Evolutionary conservation across 2,797 vertebrate genomes (phyloP).

Genomic region (Philypnodon macrostomus): DNA sequence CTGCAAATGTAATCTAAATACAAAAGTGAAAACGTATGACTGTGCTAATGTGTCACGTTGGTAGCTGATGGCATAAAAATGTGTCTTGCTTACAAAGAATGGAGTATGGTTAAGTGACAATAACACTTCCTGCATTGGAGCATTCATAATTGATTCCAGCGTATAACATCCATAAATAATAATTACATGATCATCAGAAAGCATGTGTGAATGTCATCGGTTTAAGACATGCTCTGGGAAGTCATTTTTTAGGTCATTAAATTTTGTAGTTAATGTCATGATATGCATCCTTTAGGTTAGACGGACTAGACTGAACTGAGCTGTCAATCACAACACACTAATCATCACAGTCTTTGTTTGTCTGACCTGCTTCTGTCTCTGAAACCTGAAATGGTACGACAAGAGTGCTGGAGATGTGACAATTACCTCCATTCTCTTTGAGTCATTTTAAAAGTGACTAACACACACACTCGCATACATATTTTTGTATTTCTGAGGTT

Average conservation of each 20-base stretch:
- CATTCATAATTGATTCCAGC: slow-evolving; percentile 10
- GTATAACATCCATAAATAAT: slow-evolving; percentile 7
- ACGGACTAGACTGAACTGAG: not conserved
- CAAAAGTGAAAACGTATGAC: not conserved
- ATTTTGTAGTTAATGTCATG: not conserved
- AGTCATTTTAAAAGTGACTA: slow-evolving; percentile 55
- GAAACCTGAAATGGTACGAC: not conserved
- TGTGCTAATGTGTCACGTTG: not conserved
- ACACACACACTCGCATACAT: slow-evolving; percentile 31
- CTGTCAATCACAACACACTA: not conserved
- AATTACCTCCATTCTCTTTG: slow-evolving; percentile 28
- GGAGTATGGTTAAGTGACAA: slow-evolving; percentile 2
- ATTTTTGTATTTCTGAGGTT: slow-evolving; percentile 24
- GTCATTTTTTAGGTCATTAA: not conserved
- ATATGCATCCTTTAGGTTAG: not conserved
- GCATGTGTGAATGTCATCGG: not conserved
- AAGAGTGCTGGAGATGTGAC: slow-evolving; percentile 15
- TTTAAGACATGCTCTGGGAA: not conserved
- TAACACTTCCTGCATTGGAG: slow-evolving; percentile 1
- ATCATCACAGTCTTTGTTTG: slow-evolving; percentile 1
- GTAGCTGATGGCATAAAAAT: not conserved
- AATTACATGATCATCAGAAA: slow-evolving; percentile 3
- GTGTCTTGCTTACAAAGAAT: slow-evolving; percentile 3
- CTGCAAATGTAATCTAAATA: not conserved
- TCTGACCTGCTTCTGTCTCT: not conserved